These are phyloP conservation scores for Agrochola lychnidis DNA, from an alignment of 2,888 invertebrate genomes.

Conservation along the genomic window DNA sequence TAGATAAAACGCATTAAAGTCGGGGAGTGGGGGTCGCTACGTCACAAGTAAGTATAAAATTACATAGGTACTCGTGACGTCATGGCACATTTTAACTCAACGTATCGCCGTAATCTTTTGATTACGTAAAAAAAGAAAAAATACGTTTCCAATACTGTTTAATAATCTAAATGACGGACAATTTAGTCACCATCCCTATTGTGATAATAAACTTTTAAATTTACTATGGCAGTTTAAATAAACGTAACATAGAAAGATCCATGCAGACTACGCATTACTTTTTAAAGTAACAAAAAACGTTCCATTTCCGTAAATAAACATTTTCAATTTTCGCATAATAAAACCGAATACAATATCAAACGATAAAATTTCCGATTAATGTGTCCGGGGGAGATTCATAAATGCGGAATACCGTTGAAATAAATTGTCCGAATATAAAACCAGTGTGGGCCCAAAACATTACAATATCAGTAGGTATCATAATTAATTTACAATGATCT, in stretches of 20 bases:
- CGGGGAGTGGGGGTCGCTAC: no score
- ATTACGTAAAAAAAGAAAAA: no score
- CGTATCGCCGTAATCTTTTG: no score
- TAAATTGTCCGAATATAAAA: slow-evolving; percentile 61
- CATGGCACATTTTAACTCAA: no score
- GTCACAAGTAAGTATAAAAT: no score
- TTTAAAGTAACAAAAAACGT: background rate
- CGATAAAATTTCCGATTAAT: slow-evolving; percentile 59
- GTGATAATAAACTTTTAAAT: no score
- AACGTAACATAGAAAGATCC: background rate
- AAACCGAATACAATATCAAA: slow-evolving; percentile 50
- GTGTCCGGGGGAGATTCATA: slow-evolving; percentile 51
- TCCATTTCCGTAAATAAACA: slow-evolving; percentile 1
- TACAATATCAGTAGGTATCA: slow-evolving; percentile 47
- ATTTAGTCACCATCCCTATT: no score
- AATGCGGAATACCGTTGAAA: slow-evolving; percentile 46
- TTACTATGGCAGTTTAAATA: background rate
- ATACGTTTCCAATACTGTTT: no score
- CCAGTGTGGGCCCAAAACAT: slow-evolving; percentile 45
- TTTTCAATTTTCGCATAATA: slow-evolving; percentile 39
- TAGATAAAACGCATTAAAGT: no score
- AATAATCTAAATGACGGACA: no score
- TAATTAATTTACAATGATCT: slow-evolving; percentile 58
- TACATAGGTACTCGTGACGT: no score
- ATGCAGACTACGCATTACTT: background rate